These are phyloP conservation scores for Agonopterix alstromeriana DNA, from an alignment of 2,888 invertebrate genomes.

Conservation along the genomic window DNA sequence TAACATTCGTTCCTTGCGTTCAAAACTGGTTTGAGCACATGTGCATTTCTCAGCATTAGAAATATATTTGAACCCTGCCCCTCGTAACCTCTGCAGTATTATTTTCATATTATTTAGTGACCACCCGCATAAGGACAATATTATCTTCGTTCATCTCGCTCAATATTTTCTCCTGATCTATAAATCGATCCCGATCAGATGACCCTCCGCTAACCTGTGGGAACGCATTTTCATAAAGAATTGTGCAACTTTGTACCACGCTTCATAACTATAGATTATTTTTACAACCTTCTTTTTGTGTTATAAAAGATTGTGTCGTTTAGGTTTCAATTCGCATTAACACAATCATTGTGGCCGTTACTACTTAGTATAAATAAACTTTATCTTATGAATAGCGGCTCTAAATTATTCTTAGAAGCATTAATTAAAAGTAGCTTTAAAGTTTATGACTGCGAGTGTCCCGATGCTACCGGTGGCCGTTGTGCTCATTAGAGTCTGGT, in stretches of 20 bases:
- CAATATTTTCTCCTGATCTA: slow-evolving; percentile 61
- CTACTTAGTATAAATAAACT: slow-evolving; percentile 2
- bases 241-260: slow-evolving; percentile 15
- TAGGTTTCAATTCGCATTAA: slow-evolving; percentile 1
- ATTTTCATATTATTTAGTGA: slow-evolving; percentile 30
- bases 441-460: slow-evolving; percentile 40
- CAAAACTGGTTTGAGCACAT: slow-evolving; percentile 6
- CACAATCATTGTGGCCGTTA: neutral
- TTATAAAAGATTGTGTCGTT: neutral
- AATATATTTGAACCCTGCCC: slow-evolving; percentile 20
- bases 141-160: slow-evolving; percentile 42
- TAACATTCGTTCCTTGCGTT: slow-evolving; percentile 4
- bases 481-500: slow-evolving; percentile 33
- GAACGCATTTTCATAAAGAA: slow-evolving; percentile 40
- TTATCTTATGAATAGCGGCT: slow-evolving; percentile 25
- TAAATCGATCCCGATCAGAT: slow-evolving; percentile 54
- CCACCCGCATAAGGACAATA: slow-evolving; percentile 29
- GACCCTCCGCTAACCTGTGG: slow-evolving; percentile 45
- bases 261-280: neutral
- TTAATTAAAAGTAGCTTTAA: slow-evolving; percentile 31
- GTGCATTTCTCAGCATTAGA: slow-evolving; percentile 1
- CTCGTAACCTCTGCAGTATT: slow-evolving; percentile 1
- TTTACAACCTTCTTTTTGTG: neutral
- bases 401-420: slow-evolving; percentile 30
- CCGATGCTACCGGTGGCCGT: slow-evolving; percentile 35